These are phyloP conservation scores for Garra rufa DNA, from an alignment of 2,113 vertebrate species.

Conservation along the genomic window DNA sequence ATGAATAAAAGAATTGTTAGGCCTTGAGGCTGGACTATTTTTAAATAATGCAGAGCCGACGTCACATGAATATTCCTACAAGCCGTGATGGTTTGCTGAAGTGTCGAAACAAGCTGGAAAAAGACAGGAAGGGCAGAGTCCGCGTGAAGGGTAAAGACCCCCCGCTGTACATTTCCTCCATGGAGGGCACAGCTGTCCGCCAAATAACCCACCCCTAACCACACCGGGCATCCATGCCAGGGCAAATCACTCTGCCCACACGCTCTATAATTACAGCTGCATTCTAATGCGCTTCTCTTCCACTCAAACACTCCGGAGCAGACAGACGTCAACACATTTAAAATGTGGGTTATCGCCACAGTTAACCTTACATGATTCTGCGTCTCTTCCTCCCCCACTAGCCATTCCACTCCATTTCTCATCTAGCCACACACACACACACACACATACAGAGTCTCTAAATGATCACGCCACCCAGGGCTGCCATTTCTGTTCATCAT, in stretches of 20 bases:
- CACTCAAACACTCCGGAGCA: slow-evolving; percentile 5
- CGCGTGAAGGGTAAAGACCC: slow-evolving; percentile 32
- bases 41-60: slow-evolving; percentile 16
- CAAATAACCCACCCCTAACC: slow-evolving; percentile 35
- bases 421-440: background rate
- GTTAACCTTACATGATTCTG: slow-evolving; percentile 50
- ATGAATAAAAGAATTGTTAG: background rate
- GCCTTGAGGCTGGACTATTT: background rate
- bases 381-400: slow-evolving; percentile 13
- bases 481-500: slow-evolving; percentile 38
- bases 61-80: slow-evolving; percentile 16
- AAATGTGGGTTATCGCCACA: slow-evolving; percentile 47
- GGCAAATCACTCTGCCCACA: slow-evolving; percentile 37
- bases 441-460: slow-evolving; percentile 12
- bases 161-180: slow-evolving; percentile 14
- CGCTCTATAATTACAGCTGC: slow-evolving; percentile 43
- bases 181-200: background rate
- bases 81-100: background rate
- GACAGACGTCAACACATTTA: slow-evolving; percentile 26
- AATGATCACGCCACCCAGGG: background rate
- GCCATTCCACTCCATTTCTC: slow-evolving; percentile 37
- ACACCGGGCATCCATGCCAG: slow-evolving; percentile 33
- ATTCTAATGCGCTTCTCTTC: slow-evolving; percentile 40
- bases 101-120: slow-evolving; percentile 25
- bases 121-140: slow-evolving; percentile 15